Base-by-base conservation (phyloP, 2,113 vertebrate species). In the Columba janthina region DNA sequence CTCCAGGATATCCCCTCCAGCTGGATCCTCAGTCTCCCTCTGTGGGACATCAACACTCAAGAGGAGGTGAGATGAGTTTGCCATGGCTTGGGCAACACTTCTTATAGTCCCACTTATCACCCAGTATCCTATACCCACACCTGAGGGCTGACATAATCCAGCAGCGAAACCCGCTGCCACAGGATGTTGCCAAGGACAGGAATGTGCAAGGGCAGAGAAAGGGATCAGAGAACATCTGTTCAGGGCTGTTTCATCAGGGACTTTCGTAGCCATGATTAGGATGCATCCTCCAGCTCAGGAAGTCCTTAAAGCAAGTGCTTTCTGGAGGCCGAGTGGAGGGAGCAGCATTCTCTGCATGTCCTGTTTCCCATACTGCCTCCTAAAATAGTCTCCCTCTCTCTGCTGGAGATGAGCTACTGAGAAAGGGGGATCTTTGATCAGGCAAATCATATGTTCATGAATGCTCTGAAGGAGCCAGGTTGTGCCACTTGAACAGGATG, bases 251-350 rank as follows among this genome's bases (percentile, higher is more conserved):
- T 94, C 83, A 90, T 40, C 75, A 80, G 32, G 22, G 34, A 1
- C 38, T 84, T 96, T 92, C 29, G 1, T 77, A 93, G 88, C 83
- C 48, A 28, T 36, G 83, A 84, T 70, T 84, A 88, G 53, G 83
- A 93, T 62, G 56, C 36, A 94, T 87, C 79, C 82, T 94, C 72
- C 72, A 92, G 71, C 38, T 95, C 82, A 93, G 67, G 54, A 93
- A 96, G 85, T 73, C 56, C 90, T 90, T 73, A 91, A 88, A 64
- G 46, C 64, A 90, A 83, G 74, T 69, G 54, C n/a, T 88, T 94
- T 88, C 71, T 83, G 90, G 66, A 90, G 90, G 92, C 75, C 6
- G 0, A 70, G 79, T 2, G 0, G 11, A 44, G 44, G 44, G 38
- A 92, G n/a, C 32, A 85, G 50, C 79, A 93, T 86, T 94, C 82